Conservation (phyloP, 2,888 invertebrate genomes). For the Dicycla oo region DNA sequence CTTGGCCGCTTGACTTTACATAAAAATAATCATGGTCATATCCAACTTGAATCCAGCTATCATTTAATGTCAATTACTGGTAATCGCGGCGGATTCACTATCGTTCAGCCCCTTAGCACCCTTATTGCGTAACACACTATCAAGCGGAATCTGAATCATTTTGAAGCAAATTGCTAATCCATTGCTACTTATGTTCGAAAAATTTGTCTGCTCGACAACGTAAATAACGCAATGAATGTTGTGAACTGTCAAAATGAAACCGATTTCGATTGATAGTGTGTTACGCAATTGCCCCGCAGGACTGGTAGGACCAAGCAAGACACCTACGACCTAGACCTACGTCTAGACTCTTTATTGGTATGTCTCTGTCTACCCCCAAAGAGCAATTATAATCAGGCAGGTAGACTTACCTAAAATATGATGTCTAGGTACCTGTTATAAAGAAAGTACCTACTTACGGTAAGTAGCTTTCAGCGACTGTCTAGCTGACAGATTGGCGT, state of each 20-base stretch:
- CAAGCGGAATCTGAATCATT: no score
- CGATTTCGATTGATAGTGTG: no score
- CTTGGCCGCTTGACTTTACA: neutral
- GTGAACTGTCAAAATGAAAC: no score
- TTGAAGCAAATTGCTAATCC: no score
- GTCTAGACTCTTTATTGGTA: neutral
- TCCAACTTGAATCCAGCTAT: neutral
- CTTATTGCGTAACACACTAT: no score
- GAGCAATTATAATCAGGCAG: neutral
- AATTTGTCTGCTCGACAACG: no score
- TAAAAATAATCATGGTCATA: neutral
- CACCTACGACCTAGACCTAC: no score
- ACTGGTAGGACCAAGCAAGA: no score
- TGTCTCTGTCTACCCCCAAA: slow-evolving; percentile 2
- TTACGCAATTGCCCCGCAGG: no score
- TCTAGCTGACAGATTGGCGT: slow-evolving; percentile 34
- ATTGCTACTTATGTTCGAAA: no score
- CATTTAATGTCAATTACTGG: neutral
- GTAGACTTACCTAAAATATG: neutral
- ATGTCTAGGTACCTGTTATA: neutral
- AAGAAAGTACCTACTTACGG: slow-evolving; percentile 38
- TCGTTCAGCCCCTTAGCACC: no score
- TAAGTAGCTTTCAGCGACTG: slow-evolving; percentile 25
- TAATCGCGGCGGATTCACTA: neutral
- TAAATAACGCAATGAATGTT: no score